Base-by-base conservation (phyloP, 2,113 vertebrate species). In the Oriolus oriolus region DNA sequence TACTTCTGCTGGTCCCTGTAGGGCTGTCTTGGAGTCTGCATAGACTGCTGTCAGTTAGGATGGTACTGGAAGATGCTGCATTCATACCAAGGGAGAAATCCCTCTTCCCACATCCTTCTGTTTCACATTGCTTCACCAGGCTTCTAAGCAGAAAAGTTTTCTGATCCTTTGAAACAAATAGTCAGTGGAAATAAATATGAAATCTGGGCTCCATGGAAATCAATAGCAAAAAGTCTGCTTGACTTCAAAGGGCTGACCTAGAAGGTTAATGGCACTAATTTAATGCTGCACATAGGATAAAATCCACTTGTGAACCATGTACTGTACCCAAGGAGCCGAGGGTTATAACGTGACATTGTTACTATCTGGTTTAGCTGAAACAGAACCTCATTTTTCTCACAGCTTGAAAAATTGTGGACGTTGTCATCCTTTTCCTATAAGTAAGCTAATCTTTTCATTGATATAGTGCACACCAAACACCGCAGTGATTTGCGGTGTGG, bases 391-490 rank as follows among this genome's bases (percentile, higher is more conserved):
- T 96, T 93, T 95, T 96, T 95, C 95, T 91, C 73, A 35, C 39
- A 66, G 30, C 39, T 93, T 65, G 63, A 42, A 90, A 90, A 96
- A 91, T 80, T 66, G 91, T 87, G 84, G 70, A 96, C 27, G 47
- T 96, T 96, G 93, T 91, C 93, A 96, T 94, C 87, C 89, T 94
- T 89, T 96, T 96, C 90, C 89, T 97, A 73, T 77, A 94, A 95
- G 84, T 79, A 94, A 95, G 84, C 78, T 94, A 95, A 96, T 96
- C 81, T 91, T 91, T 96, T 93, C 95, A 94, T 89, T 95, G 93
- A 97, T 95, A 95, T 79, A 95, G 94, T 96, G 93, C 93, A 87
- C 74, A 91, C 65, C 84, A 87, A 87, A 75, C 77, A 78, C 63
- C 42, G 3, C 87, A 59, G 87, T 96, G 95, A 97, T 97, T 96